Evolutionary conservation across 1,140 invertebrate species (phyloP).

Genomic region (Asobara japonica): DNA sequence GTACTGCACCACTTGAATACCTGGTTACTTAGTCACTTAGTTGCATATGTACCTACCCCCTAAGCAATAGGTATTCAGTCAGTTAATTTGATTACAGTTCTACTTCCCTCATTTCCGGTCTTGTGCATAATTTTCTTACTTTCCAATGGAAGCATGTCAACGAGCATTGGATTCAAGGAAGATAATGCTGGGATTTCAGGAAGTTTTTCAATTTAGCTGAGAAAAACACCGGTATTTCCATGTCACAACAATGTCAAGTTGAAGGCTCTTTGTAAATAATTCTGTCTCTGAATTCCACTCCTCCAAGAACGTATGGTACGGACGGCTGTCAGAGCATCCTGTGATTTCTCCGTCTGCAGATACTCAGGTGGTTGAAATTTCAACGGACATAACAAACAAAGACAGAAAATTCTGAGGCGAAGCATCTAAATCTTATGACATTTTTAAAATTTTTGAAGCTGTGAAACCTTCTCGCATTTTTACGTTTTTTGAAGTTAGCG

Average conservation of each 20-base stretch:
- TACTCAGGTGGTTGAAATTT: not conserved
- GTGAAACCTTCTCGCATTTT: no score
- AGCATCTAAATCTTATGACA: no score
- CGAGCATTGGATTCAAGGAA: not conserved
- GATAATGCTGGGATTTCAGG: not conserved
- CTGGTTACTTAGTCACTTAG: no score
- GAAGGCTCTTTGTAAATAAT: not conserved
- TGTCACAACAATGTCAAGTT: not conserved
- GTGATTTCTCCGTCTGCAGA: not conserved
- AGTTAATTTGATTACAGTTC: no score
- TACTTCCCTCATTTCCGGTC: no score
- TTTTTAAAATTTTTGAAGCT: no score
- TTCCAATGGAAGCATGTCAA: not conserved
- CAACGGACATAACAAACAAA: no score
- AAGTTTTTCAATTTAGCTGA: not conserved
- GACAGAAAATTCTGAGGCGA: no score
- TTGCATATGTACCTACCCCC: no score
- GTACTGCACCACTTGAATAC: no score
- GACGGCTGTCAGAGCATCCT: not conserved
- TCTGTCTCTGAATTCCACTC: not conserved
- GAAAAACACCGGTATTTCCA: not conserved
- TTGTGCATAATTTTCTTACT: not conserved
- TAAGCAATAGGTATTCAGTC: no score
- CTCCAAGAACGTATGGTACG: not conserved
- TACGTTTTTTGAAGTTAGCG: no score